Evolutionary conservation across 1,140 invertebrate species (phyloP).

Genomic region (Ostrea denselamellosa): DNA sequence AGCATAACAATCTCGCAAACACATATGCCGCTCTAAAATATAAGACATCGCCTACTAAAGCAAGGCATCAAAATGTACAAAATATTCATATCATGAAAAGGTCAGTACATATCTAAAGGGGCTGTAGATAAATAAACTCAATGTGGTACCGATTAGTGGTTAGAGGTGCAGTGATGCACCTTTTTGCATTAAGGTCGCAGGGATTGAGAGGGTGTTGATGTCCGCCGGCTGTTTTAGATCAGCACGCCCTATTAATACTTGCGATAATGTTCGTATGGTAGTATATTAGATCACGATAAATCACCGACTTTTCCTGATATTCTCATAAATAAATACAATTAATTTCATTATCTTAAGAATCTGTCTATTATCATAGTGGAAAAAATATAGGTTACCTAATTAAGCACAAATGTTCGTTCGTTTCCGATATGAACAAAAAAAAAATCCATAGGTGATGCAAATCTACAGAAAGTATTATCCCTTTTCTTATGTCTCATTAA

Average conservation of each 20-base stretch:
- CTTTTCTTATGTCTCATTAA: background rate
- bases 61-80: background rate
- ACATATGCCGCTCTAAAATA: background rate
- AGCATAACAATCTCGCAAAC: background rate
- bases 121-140: background rate
- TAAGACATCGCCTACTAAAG: background rate
- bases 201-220: conserved; percentile 14
- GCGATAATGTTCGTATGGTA: background rate
- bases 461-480: too few species aligned
- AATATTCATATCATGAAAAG: background rate
- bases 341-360: background rate
- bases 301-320: background rate
- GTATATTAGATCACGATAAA: background rate
- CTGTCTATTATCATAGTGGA: too few species aligned
- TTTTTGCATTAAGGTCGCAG: conserved; percentile 28
- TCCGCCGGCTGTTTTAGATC: background rate
- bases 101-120: background rate
- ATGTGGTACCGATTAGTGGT: background rate
- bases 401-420: too few species aligned
- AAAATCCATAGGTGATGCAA: too few species aligned
- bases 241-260: background rate
- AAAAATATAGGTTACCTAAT: too few species aligned
- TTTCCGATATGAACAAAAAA: too few species aligned
- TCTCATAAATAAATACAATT: background rate
- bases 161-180: background rate